Evolutionary conservation across 2,797 vertebrate species (phyloP).

Genomic region (Spinus pinus): DNA sequence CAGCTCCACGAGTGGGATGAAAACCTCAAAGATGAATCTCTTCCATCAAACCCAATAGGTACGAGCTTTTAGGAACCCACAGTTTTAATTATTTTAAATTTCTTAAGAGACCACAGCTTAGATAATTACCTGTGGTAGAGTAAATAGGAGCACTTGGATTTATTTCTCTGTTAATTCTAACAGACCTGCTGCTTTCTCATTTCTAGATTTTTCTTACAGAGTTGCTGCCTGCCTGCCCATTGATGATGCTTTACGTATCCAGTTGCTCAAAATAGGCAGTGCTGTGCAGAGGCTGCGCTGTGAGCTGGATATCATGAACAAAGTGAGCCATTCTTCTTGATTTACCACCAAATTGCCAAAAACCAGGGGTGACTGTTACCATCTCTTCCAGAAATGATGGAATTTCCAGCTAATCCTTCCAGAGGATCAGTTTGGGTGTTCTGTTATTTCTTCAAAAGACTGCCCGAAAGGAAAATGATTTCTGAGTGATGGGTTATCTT

Average conservation of each 20-base stretch:
- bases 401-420: neutral
- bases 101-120: neutral
- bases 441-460: neutral
- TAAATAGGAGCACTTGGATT: neutral
- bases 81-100: rapidly evolving
- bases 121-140: neutral
- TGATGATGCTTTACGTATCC: slow-evolving; percentile 90
- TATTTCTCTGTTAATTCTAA: slow-evolving; percentile 7
- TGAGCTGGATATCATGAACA: slow-evolving; percentile 97
- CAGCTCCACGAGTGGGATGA: slow-evolving; percentile 98
- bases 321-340: slow-evolving; percentile 74
- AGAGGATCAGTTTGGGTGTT: neutral
- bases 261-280: slow-evolving; percentile 94
- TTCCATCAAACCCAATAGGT: slow-evolving; percentile 95
- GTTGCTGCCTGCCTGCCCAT: slow-evolving; percentile 98
- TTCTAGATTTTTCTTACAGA: slow-evolving; percentile 95
- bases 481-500: neutral
- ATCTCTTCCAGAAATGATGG: rapidly evolving
- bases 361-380: rapidly evolving
- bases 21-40: slow-evolving; percentile 95
- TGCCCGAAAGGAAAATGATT: neutral
- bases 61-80: neutral
- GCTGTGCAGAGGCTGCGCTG: slow-evolving; percentile 96
- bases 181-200: neutral
- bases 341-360: no score